A percentile compares a stretch with the other conserved stretches of the same genome.
Evolutionary conservation across 2,797 vertebrate genomes (phyloP).

Genomic region (Chelonia mydas): DNA sequence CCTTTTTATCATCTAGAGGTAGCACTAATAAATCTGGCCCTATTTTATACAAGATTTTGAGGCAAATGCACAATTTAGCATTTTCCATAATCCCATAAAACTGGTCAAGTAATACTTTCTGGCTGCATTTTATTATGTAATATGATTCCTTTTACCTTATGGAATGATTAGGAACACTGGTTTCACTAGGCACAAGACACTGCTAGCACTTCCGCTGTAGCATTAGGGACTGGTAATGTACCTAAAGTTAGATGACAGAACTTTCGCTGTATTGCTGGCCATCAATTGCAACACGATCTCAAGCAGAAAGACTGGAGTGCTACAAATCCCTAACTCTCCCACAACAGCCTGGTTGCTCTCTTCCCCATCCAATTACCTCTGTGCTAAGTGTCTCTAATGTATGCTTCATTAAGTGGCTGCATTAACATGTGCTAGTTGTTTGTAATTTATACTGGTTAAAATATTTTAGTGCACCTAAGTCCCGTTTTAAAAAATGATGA

Average conservation of each 20-base stretch:
- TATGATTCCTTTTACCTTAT: background rate
- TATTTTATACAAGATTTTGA: background rate
- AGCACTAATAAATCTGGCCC: background rate
- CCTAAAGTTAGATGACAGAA: fast-evolving
- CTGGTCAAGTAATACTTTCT: background rate
- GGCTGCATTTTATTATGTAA: background rate
- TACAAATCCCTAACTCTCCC: background rate
- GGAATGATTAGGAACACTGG: background rate
- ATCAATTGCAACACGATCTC: fast-evolving
- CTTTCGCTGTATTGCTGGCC: background rate
- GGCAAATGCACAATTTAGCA: background rate
- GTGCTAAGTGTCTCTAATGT: background rate
- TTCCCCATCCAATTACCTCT: background rate
- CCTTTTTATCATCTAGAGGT: background rate
- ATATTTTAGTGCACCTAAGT: background rate
- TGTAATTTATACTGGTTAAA: background rate
- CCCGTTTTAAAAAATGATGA: background rate
- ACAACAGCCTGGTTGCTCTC: background rate
- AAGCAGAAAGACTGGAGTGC: background rate
- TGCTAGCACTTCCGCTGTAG: background rate
- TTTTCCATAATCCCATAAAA: background rate
- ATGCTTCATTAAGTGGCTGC: fast-evolving
- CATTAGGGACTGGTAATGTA: background rate
- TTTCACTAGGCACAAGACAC: background rate
- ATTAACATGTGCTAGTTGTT: background rate